These are phyloP conservation scores for Drosophila longiperda DNA, from an alignment of 2,888 invertebrate genomes.

Conservation along the genomic window DNA sequence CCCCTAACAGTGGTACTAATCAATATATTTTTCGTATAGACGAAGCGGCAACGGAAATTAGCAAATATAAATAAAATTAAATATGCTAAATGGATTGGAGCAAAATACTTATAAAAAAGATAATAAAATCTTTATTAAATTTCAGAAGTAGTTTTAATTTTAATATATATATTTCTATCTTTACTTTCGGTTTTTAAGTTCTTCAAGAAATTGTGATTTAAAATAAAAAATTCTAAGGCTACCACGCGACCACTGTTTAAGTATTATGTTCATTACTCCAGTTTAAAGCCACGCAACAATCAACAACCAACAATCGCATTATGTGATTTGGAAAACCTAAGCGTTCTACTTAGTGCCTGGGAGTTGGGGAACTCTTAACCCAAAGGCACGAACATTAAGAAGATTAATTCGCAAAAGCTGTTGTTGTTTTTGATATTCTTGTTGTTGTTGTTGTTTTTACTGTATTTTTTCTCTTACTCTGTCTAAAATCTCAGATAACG, in stretches of 20 bases:
- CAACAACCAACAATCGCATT: constrained; percentile 64
- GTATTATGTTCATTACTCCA: constrained; percentile 1
- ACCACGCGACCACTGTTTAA: neutral
- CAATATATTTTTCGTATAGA: neutral
- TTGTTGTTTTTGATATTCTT: constrained; percentile 46
- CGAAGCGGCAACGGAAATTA: neutral
- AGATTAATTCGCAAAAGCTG: constrained; percentile 78
- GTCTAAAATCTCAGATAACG: constrained; percentile 74
- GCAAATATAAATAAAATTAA: neutral
- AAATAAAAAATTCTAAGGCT: neutral
- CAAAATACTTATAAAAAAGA: neutral
- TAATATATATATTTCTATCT: neutral
- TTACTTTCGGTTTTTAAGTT: neutral
- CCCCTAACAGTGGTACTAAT: neutral
- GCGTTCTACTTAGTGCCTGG: constrained; percentile 54
- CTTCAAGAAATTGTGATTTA: neutral
- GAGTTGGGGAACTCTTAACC: constrained; percentile 36
- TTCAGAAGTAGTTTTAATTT: neutral
- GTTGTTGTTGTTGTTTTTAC: constrained; percentile 51
- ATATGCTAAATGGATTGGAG: neutral
- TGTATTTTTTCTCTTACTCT: constrained; percentile 9
- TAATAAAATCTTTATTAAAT: too few relatives aligned
- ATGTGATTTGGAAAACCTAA: constrained; percentile 68
- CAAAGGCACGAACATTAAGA: constrained; percentile 73
- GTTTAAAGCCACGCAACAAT: constrained; percentile 44